phyloP scores from a whole-genome alignment of 1,140 invertebrate species.

The Conopomorpha cramerella region DNA sequence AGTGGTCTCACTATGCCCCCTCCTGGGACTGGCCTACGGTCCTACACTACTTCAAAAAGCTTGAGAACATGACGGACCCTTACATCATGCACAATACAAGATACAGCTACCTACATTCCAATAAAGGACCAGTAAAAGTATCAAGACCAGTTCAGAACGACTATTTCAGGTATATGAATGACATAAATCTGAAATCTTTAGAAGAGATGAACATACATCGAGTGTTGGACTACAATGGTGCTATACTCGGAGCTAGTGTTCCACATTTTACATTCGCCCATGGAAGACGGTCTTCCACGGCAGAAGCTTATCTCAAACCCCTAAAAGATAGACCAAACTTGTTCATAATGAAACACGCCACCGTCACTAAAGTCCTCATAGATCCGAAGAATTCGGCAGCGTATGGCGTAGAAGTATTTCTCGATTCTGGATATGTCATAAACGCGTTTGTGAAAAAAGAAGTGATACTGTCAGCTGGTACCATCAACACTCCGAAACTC shows the following conservation, averaged over 20 bases:
- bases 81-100: constrained; percentile 17
- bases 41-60: constrained; percentile 38
- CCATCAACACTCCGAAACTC: constrained; percentile 63
- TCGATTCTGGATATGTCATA: constrained; percentile 43
- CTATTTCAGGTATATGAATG: constrained; percentile 17
- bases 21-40: constrained; percentile 82
- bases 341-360: constrained; percentile 25
- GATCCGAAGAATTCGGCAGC: constrained; percentile 65
- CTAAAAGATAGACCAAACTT: constrained; percentile 62
- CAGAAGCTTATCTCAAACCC: constrained; percentile 64
- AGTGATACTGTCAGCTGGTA: constrained; percentile 68
- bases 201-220: constrained; percentile 32
- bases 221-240: constrained; percentile 31
- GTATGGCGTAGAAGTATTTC: constrained; percentile 64
- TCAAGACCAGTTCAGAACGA: constrained; percentile 20
- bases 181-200: constrained; percentile 21
- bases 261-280: constrained; percentile 64
- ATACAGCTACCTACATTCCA: constrained; percentile 26
- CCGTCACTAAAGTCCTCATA: constrained; percentile 64
- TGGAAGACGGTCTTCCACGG: constrained; percentile 66
- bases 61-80: constrained; percentile 34
- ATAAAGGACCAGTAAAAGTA: constrained; percentile 25
- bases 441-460: constrained; percentile 26
- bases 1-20: constrained; percentile 63
- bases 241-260: constrained; percentile 19